phyloP scores from a whole-genome alignment of 2,888 invertebrate species.

The Noctua comes region DNA sequence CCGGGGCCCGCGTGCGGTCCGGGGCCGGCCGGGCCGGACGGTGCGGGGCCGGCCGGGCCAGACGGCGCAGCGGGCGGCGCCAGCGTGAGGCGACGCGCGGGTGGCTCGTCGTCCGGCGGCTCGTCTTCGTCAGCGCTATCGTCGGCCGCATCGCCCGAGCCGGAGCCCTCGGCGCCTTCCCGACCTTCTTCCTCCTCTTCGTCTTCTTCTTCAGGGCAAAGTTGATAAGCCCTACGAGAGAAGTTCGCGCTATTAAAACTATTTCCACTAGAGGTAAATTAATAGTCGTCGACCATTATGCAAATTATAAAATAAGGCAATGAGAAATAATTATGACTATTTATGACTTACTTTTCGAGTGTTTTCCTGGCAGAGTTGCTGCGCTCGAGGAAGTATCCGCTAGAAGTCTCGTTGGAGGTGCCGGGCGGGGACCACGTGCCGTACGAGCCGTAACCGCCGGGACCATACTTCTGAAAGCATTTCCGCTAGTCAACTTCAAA shows the following conservation, averaged over 20 bases:
- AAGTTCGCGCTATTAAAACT: neutral
- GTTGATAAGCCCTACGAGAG: constrained; percentile 83
- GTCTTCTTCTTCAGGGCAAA: constrained; percentile 88
- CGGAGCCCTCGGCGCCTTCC: constrained; percentile 76
- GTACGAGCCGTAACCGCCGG: constrained; percentile 93
- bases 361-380: constrained; percentile 98
- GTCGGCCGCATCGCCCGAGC: constrained; percentile 77
- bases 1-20: constrained; percentile 35
- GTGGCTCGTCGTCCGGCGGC: constrained; percentile 64
- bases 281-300: neutral
- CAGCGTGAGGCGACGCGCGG: constrained; percentile 67
- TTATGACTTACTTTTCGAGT: constrained; percentile 88
- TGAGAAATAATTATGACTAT: constrained; percentile 56
- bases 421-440: constrained; percentile 98
- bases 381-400: constrained; percentile 98
- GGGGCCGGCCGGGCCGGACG: constrained; percentile 47
- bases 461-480: constrained; percentile 88
- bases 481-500: constrained; percentile 42
- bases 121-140: constrained; percentile 76
- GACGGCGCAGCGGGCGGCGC: constrained; percentile 59
- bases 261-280: neutral
- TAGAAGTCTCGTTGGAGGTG: constrained; percentile 98
- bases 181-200: constrained; percentile 85
- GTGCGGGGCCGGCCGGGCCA: constrained; percentile 51
- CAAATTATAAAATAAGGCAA: neutral